Conservation (phyloP, 1,140 invertebrate species). For the Cyphomyrmex costatus region DNA sequence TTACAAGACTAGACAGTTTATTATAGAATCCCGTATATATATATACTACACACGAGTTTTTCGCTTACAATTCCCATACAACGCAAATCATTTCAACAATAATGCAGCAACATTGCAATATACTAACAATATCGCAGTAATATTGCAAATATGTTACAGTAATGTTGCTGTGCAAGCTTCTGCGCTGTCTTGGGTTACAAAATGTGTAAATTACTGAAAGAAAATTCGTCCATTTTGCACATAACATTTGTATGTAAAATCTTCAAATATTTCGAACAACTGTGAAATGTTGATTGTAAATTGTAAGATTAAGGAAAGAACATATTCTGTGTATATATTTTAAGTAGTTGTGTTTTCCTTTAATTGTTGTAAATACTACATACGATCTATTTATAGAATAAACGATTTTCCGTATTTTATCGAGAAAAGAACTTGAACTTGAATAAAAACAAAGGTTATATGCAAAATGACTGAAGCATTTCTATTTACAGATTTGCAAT, state of each 20-base stretch:
- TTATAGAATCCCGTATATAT: not conserved
- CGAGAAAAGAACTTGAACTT: not conserved
- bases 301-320: not conserved
- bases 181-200: not conserved
- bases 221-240: not conserved
- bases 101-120: too few relatives aligned
- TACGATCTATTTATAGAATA: not conserved
- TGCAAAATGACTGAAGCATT: not conserved
- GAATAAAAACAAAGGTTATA: not conserved
- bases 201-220: not conserved
- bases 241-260: not conserved
- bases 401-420: not conserved
- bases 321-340: not conserved
- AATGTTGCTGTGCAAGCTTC: too few relatives aligned
- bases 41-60: too few relatives aligned
- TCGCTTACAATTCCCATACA: not conserved
- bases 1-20: not conserved
- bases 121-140: too few relatives aligned
- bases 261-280: not conserved
- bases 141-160: too few relatives aligned
- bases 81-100: too few relatives aligned
- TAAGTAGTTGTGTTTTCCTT: slow-evolving; percentile 22
- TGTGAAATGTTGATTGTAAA: slow-evolving; percentile 6
- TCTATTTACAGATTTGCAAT: not conserved
- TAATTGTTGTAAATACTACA: not conserved